Evolutionary conservation across 2,113 vertebrate species (phyloP).

Genomic region (Collichthys lucidus): DNA sequence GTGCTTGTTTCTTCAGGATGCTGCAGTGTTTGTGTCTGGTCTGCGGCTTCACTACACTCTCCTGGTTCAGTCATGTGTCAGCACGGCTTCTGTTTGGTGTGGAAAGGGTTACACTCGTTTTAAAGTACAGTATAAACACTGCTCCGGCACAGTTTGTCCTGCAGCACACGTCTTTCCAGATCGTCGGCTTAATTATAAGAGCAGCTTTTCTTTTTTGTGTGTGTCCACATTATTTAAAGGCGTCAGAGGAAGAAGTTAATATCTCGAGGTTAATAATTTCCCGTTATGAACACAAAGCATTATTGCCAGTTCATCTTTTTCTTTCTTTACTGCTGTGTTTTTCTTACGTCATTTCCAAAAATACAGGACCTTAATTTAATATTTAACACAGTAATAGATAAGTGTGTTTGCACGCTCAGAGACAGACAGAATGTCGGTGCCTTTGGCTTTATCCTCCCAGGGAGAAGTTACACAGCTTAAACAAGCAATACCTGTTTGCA

Average conservation of each 20-base stretch:
- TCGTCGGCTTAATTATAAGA: background rate
- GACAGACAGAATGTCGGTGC: background rate
- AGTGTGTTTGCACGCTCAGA: background rate
- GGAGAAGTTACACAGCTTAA: background rate
- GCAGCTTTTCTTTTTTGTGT: background rate
- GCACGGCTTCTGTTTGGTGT: background rate
- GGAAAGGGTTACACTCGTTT: background rate
- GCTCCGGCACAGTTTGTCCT: background rate
- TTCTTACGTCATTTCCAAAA: background rate
- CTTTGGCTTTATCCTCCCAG: background rate
- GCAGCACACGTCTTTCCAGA: background rate
- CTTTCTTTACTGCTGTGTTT: background rate
- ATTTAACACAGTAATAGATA: background rate
- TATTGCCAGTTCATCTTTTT: background rate
- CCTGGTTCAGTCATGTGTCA: no score
- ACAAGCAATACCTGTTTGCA: background rate
- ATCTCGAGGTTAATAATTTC: background rate
- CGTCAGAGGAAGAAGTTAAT: background rate
- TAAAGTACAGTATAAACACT: constrained; percentile 7
- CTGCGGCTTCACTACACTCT: background rate
- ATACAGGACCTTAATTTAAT: background rate
- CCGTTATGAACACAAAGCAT: background rate
- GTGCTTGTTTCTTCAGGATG: no score
- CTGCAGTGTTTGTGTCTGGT: background rate
- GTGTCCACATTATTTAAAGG: background rate